These are phyloP conservation scores for Schizothorax lantsangensis DNA, from an alignment of 2,797 vertebrate genomes.

Conservation along the genomic window DNA sequence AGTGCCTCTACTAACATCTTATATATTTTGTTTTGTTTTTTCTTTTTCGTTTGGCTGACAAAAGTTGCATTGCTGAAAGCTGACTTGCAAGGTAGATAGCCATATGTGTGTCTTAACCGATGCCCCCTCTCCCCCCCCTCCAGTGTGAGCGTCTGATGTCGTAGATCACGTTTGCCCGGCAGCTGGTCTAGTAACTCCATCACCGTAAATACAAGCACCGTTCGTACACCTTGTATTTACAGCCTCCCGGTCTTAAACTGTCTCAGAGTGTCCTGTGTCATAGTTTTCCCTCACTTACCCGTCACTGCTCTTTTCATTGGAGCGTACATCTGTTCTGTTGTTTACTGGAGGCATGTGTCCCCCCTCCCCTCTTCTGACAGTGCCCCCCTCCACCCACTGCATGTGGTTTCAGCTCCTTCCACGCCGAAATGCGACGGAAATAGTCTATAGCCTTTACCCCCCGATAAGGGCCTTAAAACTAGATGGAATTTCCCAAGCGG, in stretches of 20 bases:
- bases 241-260: slow-evolving; percentile 48
- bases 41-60: slow-evolving; percentile 86
- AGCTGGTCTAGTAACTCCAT: slow-evolving; percentile 46
- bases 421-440: slow-evolving; percentile 15
- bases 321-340: slow-evolving; percentile 54
- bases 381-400: slow-evolving; percentile 48
- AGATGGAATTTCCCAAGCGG: slow-evolving; percentile 40
- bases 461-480: slow-evolving; percentile 33
- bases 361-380: slow-evolving; percentile 35
- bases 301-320: slow-evolving; percentile 66
- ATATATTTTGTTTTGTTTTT: slow-evolving; percentile 93
- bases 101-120: slow-evolving; percentile 73
- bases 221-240: slow-evolving; percentile 72
- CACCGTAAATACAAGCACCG: slow-evolving; percentile 63
- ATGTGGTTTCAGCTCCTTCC: slow-evolving; percentile 50
- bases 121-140: slow-evolving; percentile 52
- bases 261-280: slow-evolving; percentile 47
- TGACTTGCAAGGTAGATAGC: slow-evolving; percentile 95
- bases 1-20: slow-evolving; percentile 95
- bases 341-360: slow-evolving; percentile 67
- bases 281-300: slow-evolving; percentile 61
- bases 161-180: slow-evolving; percentile 57
- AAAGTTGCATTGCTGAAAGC: slow-evolving; percentile 95
- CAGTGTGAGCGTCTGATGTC: slow-evolving; percentile 55
- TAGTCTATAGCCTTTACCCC: slow-evolving; percentile 18